Evolutionary conservation across 2,888 invertebrate genomes (phyloP), one percentile per base, ranked within the genome.

Genomic region (Mechanitis mazaeus): DNA sequence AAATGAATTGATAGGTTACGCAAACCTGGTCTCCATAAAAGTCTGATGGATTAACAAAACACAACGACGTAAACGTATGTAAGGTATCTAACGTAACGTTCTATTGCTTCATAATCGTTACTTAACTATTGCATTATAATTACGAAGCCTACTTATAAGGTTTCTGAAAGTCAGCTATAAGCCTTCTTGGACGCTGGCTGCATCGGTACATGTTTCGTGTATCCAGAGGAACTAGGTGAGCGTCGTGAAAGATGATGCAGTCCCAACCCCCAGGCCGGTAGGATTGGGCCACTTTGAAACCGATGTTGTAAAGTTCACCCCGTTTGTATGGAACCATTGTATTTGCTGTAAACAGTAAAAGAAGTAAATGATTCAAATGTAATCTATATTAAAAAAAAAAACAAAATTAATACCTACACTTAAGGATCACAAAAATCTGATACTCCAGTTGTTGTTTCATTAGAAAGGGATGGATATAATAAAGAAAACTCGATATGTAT

Each of bases 251-350:
- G 72, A 98, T 93, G 79, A 96, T 94, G 83, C 97, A 97, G 72
- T 95, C 93, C 87, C 93, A 95, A 56, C 88, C 82, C 61, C 85
- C 85, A 45, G 87, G 75, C 33, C 78, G 79, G 20, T 70, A 67
- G 75, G 94, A 94, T 73, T 94, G 87, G 1, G 97, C 96, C 82
- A 98, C 97, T 57, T 92, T 91, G 82, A 93, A 98, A 2, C 97
- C 98, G 55, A 97, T 93, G 83, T 98, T 98, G 94, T 98, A 94
- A 67, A 98, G 90, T 90, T 95, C 94, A 3, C 97, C 98, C 59
- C 64, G 56, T 55, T 62, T 55, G 47, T 53, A 69, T 28, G 55
- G 59, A 3, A 33, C 45, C n/a, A 55, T 55, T 6, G 66, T 33
- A 31, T 64, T 56, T 9, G 53, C 62, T 62, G 38, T 55, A 31